Evolutionary conservation across 2,113 vertebrate genomes (phyloP).

Genomic region (Xenopus borealis): DNA sequence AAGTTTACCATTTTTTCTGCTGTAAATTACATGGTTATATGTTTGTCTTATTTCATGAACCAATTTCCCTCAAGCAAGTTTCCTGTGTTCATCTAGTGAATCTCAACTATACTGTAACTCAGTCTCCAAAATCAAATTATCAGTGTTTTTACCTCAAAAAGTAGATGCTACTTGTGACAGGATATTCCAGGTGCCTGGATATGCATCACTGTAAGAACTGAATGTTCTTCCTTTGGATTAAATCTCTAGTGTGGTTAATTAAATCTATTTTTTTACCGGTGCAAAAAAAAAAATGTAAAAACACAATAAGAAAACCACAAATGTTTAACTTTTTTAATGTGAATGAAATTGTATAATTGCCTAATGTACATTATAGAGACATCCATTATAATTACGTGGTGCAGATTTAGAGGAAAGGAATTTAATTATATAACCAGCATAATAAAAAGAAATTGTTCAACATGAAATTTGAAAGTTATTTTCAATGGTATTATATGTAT

Average conservation of each 20-base stretch:
- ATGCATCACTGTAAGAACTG: background rate
- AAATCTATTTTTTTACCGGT: conserved; percentile 11
- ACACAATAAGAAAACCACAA: background rate
- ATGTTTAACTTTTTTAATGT: background rate
- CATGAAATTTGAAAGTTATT: no score
- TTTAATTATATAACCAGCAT: background rate
- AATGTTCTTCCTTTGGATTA: background rate
- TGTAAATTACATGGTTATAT: no score
- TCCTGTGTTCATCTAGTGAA: no score
- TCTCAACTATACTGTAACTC: no score
- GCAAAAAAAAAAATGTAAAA: background rate
- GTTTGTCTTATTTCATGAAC: no score
- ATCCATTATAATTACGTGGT: background rate
- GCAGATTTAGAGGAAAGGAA: background rate
- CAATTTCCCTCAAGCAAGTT: no score
- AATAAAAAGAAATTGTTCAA: background rate
- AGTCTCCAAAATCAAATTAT: no score
- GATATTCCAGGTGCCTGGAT: conserved; percentile 4
- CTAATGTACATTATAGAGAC: conserved; percentile 4
- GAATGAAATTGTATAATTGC: background rate
- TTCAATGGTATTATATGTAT: no score
- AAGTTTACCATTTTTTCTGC: no score
- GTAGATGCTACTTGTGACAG: background rate
- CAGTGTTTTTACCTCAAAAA: no score
- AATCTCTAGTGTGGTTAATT: conserved; percentile 8